Conservation (phyloP, 2,888 invertebrate genomes). For the Dicycla oo region DNA sequence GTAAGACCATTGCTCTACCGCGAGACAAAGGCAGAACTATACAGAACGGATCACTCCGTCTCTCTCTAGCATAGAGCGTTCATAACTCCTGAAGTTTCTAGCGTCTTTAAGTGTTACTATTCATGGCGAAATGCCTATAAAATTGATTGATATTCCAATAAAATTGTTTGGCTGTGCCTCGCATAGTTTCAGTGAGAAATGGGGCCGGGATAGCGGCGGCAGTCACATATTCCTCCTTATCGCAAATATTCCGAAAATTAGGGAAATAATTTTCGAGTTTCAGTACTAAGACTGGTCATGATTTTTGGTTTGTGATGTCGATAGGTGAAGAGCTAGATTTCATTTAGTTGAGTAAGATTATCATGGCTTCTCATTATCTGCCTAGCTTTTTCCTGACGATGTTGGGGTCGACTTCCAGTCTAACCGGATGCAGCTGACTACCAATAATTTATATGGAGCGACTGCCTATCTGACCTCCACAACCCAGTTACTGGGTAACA, state of each 20-base stretch:
- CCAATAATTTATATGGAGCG: too few species aligned
- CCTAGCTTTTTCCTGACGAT: too few species aligned
- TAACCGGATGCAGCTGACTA: too few species aligned
- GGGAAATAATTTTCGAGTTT: conserved; percentile 32
- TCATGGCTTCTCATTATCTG: too few species aligned
- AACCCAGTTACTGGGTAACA: too few species aligned
- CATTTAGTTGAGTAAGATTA: background rate
- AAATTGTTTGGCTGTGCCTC: conserved; percentile 56
- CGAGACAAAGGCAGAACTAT: conserved; percentile 26
- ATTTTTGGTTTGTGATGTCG: background rate
- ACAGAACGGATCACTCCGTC: conserved; percentile 18
- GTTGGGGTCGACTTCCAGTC: too few species aligned
- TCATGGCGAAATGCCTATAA: conserved; percentile 54
- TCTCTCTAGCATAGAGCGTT: conserved; percentile 40
- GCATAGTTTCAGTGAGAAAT: conserved; percentile 60
- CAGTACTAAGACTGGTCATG: conserved; percentile 12
- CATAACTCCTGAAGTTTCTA: conserved; percentile 35
- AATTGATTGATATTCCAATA: conserved; percentile 66
- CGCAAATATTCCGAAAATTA: conserved; percentile 45
- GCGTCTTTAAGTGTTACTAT: conserved; percentile 54
- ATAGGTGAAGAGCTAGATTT: background rate
- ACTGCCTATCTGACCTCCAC: too few species aligned
- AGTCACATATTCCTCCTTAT: conserved; percentile 26
- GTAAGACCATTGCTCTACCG: conserved; percentile 30
- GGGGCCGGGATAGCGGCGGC: conserved; percentile 20